phyloP scores from a whole-genome alignment of 2,113 vertebrate species.

The Rhinolophus sinicus region DNA sequence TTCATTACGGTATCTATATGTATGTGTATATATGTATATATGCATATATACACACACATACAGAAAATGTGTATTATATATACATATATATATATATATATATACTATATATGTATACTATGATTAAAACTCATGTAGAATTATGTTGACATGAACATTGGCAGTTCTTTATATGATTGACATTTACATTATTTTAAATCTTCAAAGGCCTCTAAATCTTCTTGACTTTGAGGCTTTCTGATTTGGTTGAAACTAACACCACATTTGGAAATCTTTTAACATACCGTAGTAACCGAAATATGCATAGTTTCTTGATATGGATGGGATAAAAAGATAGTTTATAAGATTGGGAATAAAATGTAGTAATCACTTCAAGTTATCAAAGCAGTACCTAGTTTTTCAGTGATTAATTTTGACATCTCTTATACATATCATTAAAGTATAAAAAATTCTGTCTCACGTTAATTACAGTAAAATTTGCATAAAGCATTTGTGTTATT shows the following conservation, averaged over 20 bases:
- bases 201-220: slow-evolving; percentile 35
- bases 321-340: background rate
- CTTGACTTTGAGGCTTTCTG: slow-evolving; percentile 57
- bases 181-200: background rate
- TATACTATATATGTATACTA: background rate
- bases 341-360: slow-evolving; percentile 42
- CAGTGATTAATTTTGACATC: background rate
- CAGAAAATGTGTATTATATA: background rate
- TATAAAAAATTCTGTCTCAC: background rate
- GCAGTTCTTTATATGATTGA: slow-evolving; percentile 52
- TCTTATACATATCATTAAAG: background rate
- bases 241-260: slow-evolving; percentile 25
- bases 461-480: background rate
- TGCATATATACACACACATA: background rate
- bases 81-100: background rate
- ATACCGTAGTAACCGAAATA: slow-evolving; percentile 29
- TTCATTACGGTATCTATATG: background rate
- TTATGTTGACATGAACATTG: background rate
- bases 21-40: background rate
- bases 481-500: background rate
- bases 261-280: slow-evolving; percentile 72
- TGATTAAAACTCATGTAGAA: background rate
- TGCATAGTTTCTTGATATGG: slow-evolving; percentile 62
- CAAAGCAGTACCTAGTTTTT: background rate
- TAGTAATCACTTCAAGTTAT: slow-evolving; percentile 17